phyloP scores from a whole-genome alignment of 2,113 vertebrate genomes.

The Caracal caracal region DNA sequence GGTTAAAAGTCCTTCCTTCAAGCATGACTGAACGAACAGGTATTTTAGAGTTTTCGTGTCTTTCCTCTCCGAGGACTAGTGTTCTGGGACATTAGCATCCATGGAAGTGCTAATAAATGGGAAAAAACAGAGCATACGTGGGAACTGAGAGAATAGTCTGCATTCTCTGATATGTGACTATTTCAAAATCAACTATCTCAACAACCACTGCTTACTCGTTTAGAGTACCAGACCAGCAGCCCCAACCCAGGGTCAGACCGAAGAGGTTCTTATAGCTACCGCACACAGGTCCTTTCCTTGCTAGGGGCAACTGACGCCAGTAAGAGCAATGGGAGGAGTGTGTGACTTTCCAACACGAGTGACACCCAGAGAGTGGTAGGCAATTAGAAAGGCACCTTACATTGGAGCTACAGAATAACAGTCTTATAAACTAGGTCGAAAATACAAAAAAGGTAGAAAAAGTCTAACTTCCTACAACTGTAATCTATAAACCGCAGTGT shows the following conservation, averaged over 20 bases:
- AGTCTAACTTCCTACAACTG: slow-evolving; percentile 80
- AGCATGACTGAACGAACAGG: background rate
- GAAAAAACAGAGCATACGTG: background rate
- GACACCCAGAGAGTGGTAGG: slow-evolving; percentile 15
- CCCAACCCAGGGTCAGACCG: background rate
- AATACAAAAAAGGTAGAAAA: slow-evolving; percentile 80
- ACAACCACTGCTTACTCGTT: background rate
- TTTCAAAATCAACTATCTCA: slow-evolving; percentile 17
- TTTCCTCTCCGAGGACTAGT: background rate
- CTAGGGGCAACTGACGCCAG: background rate
- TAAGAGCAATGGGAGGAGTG: slow-evolving; percentile 22
- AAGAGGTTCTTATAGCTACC: background rate
- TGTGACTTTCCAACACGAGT: background rate
- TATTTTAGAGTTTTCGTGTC: slow-evolving; percentile 21
- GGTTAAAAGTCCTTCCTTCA: slow-evolving; percentile 16
- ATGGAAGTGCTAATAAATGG: background rate
- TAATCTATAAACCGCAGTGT: slow-evolving; percentile 82
- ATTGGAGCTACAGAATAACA: slow-evolving; percentile 53
- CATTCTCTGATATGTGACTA: background rate
- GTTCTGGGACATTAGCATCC: background rate
- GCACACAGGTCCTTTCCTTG: background rate
- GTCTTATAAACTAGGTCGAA: slow-evolving; percentile 66
- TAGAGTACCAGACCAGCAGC: background rate
- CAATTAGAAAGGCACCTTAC: slow-evolving; percentile 68
- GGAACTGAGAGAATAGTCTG: background rate